Percentiles rank a stretch among this genome's conserved stretches.
phyloP scores from a whole-genome alignment of 2,113 vertebrate species.

The Toxotes chatareus region DNA sequence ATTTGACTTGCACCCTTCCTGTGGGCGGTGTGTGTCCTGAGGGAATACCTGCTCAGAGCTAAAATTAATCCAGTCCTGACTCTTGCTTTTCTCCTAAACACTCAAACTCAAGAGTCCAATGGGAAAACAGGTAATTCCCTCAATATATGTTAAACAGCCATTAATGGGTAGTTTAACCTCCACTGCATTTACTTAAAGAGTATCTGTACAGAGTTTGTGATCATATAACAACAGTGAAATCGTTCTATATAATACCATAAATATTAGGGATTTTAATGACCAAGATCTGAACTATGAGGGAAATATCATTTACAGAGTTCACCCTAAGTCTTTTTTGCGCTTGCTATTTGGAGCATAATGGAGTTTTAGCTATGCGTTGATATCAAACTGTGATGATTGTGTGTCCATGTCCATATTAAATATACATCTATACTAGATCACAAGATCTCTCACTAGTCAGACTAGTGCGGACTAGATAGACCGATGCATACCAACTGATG shows the following conservation, averaged over 20 bases:
- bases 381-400: not conserved
- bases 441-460: no score
- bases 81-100: not conserved
- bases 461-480: no score
- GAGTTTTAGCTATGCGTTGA: not conserved
- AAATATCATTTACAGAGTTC: not conserved
- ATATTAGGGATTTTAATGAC: not conserved
- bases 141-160: not conserved
- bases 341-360: not conserved
- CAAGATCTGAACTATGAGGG: no score
- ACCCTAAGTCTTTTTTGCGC: no score
- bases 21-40: not conserved
- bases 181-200: not conserved
- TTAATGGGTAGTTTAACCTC: not conserved
- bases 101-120: not conserved
- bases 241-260: not conserved
- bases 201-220: not conserved
- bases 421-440: no score
- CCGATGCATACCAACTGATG: no score
- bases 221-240: not conserved
- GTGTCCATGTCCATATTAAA: no score
- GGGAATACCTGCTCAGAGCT: slow-evolving; percentile 1
- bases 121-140: not conserved
- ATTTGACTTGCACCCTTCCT: slow-evolving; percentile 8
- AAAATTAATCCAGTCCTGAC: slow-evolving; percentile 1